Percentiles rank a stretch among this genome's conserved stretches.
phyloP scores from a whole-genome alignment of 1,140 invertebrate genomes.

The Cyclargus thomasi region DNA sequence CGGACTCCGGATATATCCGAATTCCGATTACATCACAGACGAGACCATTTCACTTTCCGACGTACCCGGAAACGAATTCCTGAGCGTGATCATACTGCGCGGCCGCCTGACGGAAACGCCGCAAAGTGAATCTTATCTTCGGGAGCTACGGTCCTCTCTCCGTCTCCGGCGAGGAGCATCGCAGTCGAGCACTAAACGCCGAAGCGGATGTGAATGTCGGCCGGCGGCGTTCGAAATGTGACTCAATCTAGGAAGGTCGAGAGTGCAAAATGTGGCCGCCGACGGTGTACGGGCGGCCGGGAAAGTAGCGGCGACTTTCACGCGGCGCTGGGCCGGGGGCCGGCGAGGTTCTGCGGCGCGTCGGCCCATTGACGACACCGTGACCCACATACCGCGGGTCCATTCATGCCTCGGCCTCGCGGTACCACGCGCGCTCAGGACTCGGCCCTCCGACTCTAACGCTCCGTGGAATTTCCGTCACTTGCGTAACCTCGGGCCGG shows the following conservation, averaged over 20 bases:
- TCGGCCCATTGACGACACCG: constrained; percentile 70
- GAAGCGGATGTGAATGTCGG: constrained; percentile 69
- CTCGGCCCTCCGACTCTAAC: constrained; percentile 36
- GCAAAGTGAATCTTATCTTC: constrained; percentile 39
- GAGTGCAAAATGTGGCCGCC: constrained; percentile 48
- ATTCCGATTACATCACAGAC: constrained; percentile 75
- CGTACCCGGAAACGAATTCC: constrained; percentile 74
- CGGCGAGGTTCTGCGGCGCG: constrained; percentile 56
- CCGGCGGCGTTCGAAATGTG: constrained; percentile 46
- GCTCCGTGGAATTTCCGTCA: constrained; percentile 55
- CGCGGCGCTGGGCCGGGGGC: constrained; percentile 57
- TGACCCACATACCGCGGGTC: constrained; percentile 66
- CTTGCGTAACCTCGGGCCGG: constrained; percentile 64
- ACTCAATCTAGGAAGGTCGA: constrained; percentile 55
- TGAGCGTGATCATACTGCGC: constrained; percentile 69
- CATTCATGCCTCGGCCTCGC: constrained; percentile 68
- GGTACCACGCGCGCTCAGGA: constrained; percentile 47
- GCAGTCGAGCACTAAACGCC: constrained; percentile 56
- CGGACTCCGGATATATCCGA: constrained; percentile 72
- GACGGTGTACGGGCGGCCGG: constrained; percentile 46
- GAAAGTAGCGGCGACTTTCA: constrained; percentile 73
- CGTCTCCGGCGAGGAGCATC: constrained; percentile 40
- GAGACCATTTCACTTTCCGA: constrained; percentile 74
- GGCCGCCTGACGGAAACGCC: constrained; percentile 37
- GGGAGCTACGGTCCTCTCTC: constrained; percentile 32